These are phyloP conservation scores for Sebastes fasciatus DNA, from an alignment of 2,113 vertebrate species.

Conservation along the genomic window DNA sequence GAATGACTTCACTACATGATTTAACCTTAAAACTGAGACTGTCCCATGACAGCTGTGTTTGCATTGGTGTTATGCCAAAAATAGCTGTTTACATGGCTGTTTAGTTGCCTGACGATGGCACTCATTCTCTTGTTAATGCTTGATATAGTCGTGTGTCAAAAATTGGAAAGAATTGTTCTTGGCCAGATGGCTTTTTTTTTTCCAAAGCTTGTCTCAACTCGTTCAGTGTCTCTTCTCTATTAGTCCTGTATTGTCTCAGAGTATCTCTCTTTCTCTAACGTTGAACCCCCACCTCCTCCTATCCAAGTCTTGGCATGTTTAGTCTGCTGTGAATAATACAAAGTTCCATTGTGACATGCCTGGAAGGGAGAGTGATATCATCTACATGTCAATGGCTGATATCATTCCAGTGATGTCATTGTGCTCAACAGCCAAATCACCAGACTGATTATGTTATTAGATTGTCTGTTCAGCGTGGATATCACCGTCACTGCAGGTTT, in stretches of 20 bases:
- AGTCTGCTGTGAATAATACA: conserved; percentile 16
- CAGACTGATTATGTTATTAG: conserved; percentile 9
- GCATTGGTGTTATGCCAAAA: no score
- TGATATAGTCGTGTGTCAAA: background rate
- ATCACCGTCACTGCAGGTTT: background rate
- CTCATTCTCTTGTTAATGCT: background rate
- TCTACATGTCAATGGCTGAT: conserved; percentile 39
- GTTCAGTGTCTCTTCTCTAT: conserved; percentile 16
- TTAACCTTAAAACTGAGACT: background rate
- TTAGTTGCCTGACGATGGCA: background rate
- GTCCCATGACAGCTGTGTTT: background rate
- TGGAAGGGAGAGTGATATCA: conserved; percentile 47
- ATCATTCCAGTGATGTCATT: conserved; percentile 22
- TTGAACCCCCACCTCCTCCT: background rate
- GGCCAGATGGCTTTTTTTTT: background rate
- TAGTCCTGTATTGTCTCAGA: conserved; percentile 8
- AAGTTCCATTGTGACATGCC: conserved; percentile 28
- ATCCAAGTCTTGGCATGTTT: conserved; percentile 45
- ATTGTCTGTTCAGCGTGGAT: background rate
- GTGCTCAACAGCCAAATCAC: conserved; percentile 11
- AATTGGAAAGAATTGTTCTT: background rate
- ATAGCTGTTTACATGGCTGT: no score
- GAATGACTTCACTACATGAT: background rate
- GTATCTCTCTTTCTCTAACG: conserved; percentile 18
- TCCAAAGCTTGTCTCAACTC: conserved; percentile 37